A percentile compares a stretch with the other conserved stretches of the same genome.
These are phyloP conservation scores for Cancer borealis DNA, from an alignment of 2,888 invertebrate genomes.

Conservation along the genomic window DNA sequence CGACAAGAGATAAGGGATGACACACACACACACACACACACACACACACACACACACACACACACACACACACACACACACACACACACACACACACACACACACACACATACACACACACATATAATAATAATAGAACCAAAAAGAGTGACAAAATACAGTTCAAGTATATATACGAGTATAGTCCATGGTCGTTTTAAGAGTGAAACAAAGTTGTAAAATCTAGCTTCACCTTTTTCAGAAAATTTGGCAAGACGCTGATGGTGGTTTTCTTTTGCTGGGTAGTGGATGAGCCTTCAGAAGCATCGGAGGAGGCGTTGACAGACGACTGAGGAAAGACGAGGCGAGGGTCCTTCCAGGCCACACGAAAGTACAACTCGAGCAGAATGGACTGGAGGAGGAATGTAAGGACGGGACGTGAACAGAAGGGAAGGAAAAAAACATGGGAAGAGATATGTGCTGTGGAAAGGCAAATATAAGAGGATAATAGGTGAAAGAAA, in stretches of 20 bases:
- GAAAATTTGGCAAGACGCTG: background rate
- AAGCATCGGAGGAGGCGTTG: background rate
- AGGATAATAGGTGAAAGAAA: background rate
- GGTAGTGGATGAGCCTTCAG: background rate
- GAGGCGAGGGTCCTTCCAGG: conserved; percentile 44
- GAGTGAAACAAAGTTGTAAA: background rate
- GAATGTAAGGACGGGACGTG: background rate
- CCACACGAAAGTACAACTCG: conserved; percentile 52
- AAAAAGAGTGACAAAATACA: background rate
- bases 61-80: conserved; percentile 5
- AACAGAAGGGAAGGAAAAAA: background rate
- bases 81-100: too few relatives aligned
- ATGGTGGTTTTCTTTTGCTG: background rate
- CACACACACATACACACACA: too few relatives aligned
- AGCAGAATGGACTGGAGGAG: conserved; percentile 46
- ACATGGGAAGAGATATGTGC: background rate
- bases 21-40: background rate
- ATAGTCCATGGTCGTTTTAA: background rate
- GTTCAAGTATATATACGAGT: background rate
- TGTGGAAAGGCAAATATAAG: background rate
- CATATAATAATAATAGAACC: background rate
- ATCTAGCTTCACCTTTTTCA: background rate
- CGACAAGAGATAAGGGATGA: background rate
- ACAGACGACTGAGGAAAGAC: background rate
- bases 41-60: conserved; percentile 20